These are phyloP conservation scores for Digitonthophagus gazella DNA, from an alignment of 2,888 invertebrate species.

Conservation along the genomic window DNA sequence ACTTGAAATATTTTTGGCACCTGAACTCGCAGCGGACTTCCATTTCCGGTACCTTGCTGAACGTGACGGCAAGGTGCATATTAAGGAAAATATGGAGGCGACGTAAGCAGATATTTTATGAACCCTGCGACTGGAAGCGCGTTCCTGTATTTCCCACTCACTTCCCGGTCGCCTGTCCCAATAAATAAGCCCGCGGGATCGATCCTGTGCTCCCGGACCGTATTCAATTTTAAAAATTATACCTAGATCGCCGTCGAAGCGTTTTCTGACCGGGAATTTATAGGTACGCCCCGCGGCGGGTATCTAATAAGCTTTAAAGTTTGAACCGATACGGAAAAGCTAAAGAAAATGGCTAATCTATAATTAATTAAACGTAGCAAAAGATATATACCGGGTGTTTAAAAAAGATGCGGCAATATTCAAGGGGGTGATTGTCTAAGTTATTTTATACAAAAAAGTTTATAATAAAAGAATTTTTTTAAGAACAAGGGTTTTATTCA, in stretches of 20 bases:
- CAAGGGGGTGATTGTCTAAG: too few species aligned
- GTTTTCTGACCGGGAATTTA: not conserved
- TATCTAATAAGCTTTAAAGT: not conserved
- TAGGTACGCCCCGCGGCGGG: not conserved
- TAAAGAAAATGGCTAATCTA: too few species aligned
- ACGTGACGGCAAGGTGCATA: not conserved
- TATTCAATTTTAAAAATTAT: slow-evolving; percentile 15
- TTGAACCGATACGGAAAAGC: too few species aligned
- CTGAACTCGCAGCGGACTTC: slow-evolving; percentile 1
- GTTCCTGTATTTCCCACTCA: slow-evolving; percentile 5
- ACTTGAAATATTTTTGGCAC: slow-evolving; percentile 16
- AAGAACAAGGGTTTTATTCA: too few species aligned
- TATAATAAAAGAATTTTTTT: too few species aligned
- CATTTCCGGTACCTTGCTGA: slow-evolving; percentile 7
- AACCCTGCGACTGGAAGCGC: slow-evolving; percentile 8
- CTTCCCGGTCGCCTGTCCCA: not conserved
- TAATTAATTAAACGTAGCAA: too few species aligned
- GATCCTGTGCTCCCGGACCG: slow-evolving; percentile 3
- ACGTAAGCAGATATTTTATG: slow-evolving; percentile 18
- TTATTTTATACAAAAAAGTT: too few species aligned
- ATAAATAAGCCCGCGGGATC: slow-evolving; percentile 9
- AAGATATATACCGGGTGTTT: too few species aligned
- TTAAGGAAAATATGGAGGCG: slow-evolving; percentile 11
- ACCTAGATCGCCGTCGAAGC: slow-evolving; percentile 2
- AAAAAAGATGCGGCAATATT: too few species aligned